Conservation (phyloP, 2,888 invertebrate species). For the Orthosia gothica region DNA sequence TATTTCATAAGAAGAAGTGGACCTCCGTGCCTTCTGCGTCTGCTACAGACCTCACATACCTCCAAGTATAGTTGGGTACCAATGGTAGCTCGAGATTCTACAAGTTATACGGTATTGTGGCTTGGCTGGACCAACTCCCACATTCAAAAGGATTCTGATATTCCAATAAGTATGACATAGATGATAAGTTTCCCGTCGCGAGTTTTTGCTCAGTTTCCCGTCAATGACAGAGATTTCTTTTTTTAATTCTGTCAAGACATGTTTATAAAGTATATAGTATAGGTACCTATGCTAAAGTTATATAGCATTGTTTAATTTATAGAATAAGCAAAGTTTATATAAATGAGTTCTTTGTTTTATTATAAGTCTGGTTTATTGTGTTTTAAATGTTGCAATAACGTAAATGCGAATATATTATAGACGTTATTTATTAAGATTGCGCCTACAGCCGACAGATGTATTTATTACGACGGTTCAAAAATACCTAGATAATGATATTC, state of each 20-base stretch:
- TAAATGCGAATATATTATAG: neutral
- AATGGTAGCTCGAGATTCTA: slow-evolving; percentile 4
- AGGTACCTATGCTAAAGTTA: neutral
- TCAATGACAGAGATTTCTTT: neutral
- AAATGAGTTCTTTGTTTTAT: neutral
- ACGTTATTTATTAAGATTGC: slow-evolving; percentile 8
- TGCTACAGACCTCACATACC: slow-evolving; percentile 15
- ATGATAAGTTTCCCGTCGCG: neutral
- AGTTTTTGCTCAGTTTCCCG: neutral
- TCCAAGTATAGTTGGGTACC: slow-evolving; percentile 25
- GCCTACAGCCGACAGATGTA: slow-evolving; percentile 9
- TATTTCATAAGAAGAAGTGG: slow-evolving; percentile 15
- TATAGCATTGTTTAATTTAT: slow-evolving; percentile 20
- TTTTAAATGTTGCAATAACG: neutral
- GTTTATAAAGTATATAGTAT: slow-evolving; percentile 15
- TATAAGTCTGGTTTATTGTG: slow-evolving; percentile 3
- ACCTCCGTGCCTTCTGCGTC: slow-evolving; percentile 1
- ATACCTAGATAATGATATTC: neutral
- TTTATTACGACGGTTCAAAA: slow-evolving; percentile 5
- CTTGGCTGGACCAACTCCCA: slow-evolving; percentile 52
- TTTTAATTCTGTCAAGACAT: slow-evolving; percentile 18
- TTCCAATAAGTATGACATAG: slow-evolving; percentile 32
- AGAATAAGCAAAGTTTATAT: slow-evolving; percentile 3
- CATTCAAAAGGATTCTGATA: slow-evolving; percentile 37
- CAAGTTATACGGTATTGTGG: slow-evolving; percentile 16